Evolutionary conservation across 2,113 vertebrate genomes (phyloP).

Genomic region (Rhinolophus ferrumequinum): DNA sequence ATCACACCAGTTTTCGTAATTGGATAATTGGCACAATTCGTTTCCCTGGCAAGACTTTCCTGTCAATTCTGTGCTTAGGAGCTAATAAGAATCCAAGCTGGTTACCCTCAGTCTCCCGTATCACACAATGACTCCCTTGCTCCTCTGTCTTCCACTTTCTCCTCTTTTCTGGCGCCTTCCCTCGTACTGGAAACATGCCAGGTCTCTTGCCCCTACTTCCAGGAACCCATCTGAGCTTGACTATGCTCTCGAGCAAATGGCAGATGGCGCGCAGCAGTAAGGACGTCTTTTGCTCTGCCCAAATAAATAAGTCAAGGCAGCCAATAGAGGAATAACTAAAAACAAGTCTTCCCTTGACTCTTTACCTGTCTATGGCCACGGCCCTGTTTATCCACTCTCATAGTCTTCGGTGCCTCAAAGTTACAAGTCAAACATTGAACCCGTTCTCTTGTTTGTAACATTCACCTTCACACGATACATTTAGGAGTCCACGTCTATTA

Average conservation of each 20-base stretch:
- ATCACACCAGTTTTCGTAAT: not conserved
- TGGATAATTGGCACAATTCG: not conserved
- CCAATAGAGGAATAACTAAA: not conserved
- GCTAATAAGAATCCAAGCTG: not conserved
- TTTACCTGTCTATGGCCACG: not conserved
- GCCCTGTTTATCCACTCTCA: not conserved
- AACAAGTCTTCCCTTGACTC: not conserved
- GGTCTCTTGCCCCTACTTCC: not conserved
- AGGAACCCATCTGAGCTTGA: not conserved
- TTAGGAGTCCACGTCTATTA: not conserved
- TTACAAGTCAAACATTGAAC: not conserved
- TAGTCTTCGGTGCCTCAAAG: not conserved
- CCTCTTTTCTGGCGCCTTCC: no score
- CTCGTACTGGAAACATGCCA: not conserved
- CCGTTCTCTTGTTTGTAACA: not conserved
- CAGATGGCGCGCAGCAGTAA: not conserved
- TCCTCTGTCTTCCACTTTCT: not conserved
- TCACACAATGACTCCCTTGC: accelerated
- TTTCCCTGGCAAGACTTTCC: not conserved
- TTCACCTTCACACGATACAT: not conserved
- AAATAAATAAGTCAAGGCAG: not conserved
- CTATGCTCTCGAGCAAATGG: not conserved
- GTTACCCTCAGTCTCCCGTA: not conserved
- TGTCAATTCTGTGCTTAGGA: not conserved
- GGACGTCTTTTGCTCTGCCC: not conserved